Conservation (phyloP, 2,888 invertebrate species). For the Leptura quadrifasciata region DNA sequence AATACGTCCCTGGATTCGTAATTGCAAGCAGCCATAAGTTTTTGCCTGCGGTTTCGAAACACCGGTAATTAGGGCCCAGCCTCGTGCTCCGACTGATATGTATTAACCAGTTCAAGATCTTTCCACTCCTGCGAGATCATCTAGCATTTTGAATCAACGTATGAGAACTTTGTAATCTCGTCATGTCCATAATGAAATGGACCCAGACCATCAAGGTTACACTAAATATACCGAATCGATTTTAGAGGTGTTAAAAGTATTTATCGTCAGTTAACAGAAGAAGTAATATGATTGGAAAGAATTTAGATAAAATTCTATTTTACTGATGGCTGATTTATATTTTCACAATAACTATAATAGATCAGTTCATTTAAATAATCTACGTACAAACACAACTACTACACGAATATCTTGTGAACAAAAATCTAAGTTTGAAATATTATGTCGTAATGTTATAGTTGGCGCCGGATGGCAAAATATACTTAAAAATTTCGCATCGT, state of each 20-base stretch:
- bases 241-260: not conserved
- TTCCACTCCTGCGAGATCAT: constrained; percentile 12
- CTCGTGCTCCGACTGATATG: constrained; percentile 48
- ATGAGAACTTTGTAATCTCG: constrained; percentile 22
- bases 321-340: not conserved
- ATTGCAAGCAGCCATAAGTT: constrained; percentile 58
- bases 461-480: no score
- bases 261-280: not conserved
- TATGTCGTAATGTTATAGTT: no score
- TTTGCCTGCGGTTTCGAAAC: constrained; percentile 62
- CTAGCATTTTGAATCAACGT: constrained; percentile 22
- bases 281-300: not conserved
- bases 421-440: no score
- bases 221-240: not conserved
- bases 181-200: constrained; percentile 3
- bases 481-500: no score
- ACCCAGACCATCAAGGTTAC: constrained; percentile 28
- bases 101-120: constrained; percentile 42
- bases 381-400: no score
- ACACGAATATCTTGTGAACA: no score
- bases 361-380: no score
- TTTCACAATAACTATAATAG: not conserved
- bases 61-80: constrained; percentile 60
- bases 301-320: not conserved
- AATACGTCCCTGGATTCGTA: constrained; percentile 44